phyloP scores from a whole-genome alignment of 2,888 invertebrate species.

The Megalurothrips usitatus region DNA sequence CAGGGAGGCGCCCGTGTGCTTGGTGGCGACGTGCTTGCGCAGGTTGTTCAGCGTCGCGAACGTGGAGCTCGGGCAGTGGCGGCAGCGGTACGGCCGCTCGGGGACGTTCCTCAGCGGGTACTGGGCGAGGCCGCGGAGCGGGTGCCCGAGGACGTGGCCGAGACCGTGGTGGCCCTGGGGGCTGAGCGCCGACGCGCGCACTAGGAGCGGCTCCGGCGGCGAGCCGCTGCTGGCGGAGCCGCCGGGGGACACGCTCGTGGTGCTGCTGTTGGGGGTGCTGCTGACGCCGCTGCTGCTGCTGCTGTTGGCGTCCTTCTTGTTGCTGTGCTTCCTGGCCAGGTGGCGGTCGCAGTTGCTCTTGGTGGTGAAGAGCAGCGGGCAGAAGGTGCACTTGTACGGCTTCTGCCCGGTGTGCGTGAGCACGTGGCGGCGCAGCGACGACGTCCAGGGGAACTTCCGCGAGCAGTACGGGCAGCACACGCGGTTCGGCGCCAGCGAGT shows the following conservation, averaged over 20 bases:
- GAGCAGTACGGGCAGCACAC: conserved; percentile 91
- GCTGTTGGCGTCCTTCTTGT: conserved; percentile 22
- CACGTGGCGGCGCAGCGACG: conserved; percentile 89
- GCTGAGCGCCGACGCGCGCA: conserved; percentile 44
- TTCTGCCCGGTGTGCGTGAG: conserved; percentile 95
- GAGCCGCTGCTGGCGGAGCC: conserved; percentile 41
- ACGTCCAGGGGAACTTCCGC: conserved; percentile 94
- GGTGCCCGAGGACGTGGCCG: conserved; percentile 40
- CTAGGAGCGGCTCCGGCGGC: conserved; percentile 50
- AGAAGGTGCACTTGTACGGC: conserved; percentile 91
- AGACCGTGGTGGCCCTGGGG: conserved; percentile 39
- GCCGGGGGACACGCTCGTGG: background rate
- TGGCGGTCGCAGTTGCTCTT: conserved; percentile 97
- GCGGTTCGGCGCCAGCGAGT: conserved; percentile 89
- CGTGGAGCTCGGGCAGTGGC: conserved; percentile 74
- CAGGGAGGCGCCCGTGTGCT: conserved; percentile 53
- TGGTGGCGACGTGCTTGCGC: conserved; percentile 69
- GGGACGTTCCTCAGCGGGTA: conserved; percentile 63
- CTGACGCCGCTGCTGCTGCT: conserved; percentile 13
- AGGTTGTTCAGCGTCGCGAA: conserved; percentile 75
- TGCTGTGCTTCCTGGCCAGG: conserved; percentile 51
- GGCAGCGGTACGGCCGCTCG: conserved; percentile 73
- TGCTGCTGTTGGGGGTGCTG: conserved; percentile 18
- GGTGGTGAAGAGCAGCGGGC: conserved; percentile 89
- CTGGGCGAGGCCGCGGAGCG: conserved; percentile 45